Evolutionary conservation across 2,888 invertebrate species (phyloP), one percentile per base, ranked within the genome.

Genomic region (Hirtodrosophila confusa): DNA sequence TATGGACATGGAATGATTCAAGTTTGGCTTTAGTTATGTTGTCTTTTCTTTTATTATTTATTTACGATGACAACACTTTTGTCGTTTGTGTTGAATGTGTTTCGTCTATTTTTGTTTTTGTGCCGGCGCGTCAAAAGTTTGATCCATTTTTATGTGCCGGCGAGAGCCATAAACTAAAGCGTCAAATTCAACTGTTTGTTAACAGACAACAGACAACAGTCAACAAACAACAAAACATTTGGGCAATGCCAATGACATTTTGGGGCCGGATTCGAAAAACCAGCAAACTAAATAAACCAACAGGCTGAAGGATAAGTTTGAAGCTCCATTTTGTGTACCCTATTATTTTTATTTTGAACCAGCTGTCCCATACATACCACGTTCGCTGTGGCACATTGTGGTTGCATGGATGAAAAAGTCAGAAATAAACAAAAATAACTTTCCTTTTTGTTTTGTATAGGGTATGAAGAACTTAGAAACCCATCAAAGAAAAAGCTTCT

Each of bases 101-200:
- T 61, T 61, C 33, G 11, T 39, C 43, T 63, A 27, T 56, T 56
- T 60, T 41, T 24, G 37, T 57, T 68, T 64, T 35, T 37, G 10
- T 24, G 37, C 29, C 23, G 43, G 69, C 64, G 70, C 70, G 71
- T 72, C 76, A 71, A 63, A 83, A 79, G 84, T 79, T 80, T 84
- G 78, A 79, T 79, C 64, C 80, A 80, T 83, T 83, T 83, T 69
- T 68, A 77, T 83, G 67, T 66, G 48, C 45, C 35, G 40, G 35
- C 58, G 23, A 27, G 6, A 50, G 49, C 78, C 68, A 75, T 78
- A 78, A 70, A 64, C 58, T 47, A 55, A 73, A 69, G 44, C 60
- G 72, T 33, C 58, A 74, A 73, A 62, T 75, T 75, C 63, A 57
- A 62, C 45, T 60, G 47, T 63, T 69, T 67, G 64, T 45, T 64